Base-by-base conservation (phyloP, 2,888 invertebrate species). In the Rhingia rostrata region DNA sequence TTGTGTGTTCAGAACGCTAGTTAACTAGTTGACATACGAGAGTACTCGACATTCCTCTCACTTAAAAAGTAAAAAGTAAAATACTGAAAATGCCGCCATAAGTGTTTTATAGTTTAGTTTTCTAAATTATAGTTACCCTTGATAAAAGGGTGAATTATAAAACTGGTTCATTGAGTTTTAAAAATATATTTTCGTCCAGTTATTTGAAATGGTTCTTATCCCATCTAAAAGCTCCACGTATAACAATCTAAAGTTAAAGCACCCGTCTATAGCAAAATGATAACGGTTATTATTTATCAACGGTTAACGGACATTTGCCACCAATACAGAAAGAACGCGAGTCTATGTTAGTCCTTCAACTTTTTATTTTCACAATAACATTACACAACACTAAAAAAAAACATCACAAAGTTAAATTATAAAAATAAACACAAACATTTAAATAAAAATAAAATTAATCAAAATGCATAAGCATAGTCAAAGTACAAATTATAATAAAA, bases 401-500 rank as follows among this genome's bases (percentile, higher is more conserved):
- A 37, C 22, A 22, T 22, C 22, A 22, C 22, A 22, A 22, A 22
- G 22, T 67, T 45, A 54, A 45, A 22, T 63, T 35, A 47, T 47
- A 49, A 49, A 49, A 49, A 39, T 22, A 47, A 35, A 49, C 30
- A 61, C 14, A 43, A 66, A 41, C 32, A 22, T 45, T 37, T 7
- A 58, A 37, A 58, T n/a, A 49, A 35, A 56, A 0, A 49, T n/a
- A 39, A 32, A 43, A 58, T 37, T 43, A 54, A 66, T 4, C 22
- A 43, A 47, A 54, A 51, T 12, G 37, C 79, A 72, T 90, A 88
- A 6, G 80, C 84, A 83, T 91, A 91, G 77, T 90, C 88, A 83
- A 91, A 91, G 87, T 91, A 91, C 22, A 88, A 88, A 53, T 83
- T 77, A 54, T 91, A 91, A 51, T 88, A 89, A 14, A 82, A 69